Evolutionary conservation across 2,888 invertebrate species (phyloP), one percentile per base, ranked within the genome.

Genomic region (Steinernema carpocapsae): DNA sequence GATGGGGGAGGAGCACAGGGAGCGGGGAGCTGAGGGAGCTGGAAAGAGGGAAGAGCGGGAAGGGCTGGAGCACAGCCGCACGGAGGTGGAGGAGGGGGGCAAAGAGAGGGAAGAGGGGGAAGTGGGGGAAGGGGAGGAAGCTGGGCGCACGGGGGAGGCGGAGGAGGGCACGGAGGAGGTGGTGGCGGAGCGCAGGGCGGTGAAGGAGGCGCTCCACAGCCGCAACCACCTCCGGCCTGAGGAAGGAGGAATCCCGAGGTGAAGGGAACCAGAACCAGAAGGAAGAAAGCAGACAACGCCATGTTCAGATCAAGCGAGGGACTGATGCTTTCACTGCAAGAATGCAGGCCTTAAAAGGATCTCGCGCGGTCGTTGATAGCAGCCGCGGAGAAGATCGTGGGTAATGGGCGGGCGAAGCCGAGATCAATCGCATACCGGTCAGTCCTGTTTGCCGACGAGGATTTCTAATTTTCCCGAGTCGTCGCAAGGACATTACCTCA

Each of bases 1-100:
- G 79, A 76, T 37, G 78, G 76, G 17, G 80, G 76, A 52, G 80
- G 79, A 48, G 78, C 77, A 29, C 79, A 80, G 6, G 79, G 78
- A 37, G 77, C 75, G 19, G 78, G 76, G 32, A 81, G 71, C 70
- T 77, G 78, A 4, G 82, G 82, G 14, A 80, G 46, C 24, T 73
- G 77, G 22, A 78, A 79, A 46, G 77, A 77, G 29, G 81, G 77
- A 19, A 77, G 59, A 45, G 52, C n/a, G 22, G 22, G 6, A 37
- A 52, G 59, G 14, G 48, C 48, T 4, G 48, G 48, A 48, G 48
- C 48, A 48, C 48, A 48, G 24, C 64, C 64, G 64, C 64, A 64
- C 12, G 64, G 64, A n/a, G 64, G 64, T 64, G 64, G 64, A 3
- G 32, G 42, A n/a, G 64, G 64, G 12, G 64, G 64, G 32, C 32